Evolutionary conservation across 2,888 invertebrate species (phyloP), one percentile per base, ranked within the genome.

Genomic region (Lysandra bellargus): DNA sequence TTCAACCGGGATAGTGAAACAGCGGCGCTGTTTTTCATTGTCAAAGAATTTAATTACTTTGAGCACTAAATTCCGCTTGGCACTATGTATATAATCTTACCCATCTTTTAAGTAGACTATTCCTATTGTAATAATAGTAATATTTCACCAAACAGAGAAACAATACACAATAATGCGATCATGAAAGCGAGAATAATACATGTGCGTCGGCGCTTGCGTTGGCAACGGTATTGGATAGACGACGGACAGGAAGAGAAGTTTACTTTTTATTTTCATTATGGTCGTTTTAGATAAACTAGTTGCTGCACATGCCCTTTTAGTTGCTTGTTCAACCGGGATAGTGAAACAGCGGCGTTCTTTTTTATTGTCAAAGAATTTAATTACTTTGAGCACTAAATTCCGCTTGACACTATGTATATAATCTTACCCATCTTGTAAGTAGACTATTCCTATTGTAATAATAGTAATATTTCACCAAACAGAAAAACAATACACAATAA

Each of bases 31-130:
- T 60, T 60, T 60, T 60, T 60, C 60, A 60, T 60, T 60, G 60
- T 60, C 60, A 60, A 60, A 60, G n/a, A 60, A 60, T 60, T 60
- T 60, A 60, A 60, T 60, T 60, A 60, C 60, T 60, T 60, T 60
- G 60, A 60, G 60, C 60, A 60, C 60, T 60, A 60, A 60, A 60
- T 60, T 60, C 60, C 60, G 60, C 60, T 60, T n/a, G 17, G n/a
- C 60, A 60, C 60, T 60, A 60, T 60, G 60, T 60, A 60, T 17
- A 23, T 23, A 60, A n/a, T 60, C 60, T 60, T 17, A 60, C 60
- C 60, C n/a, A 60, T 60, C n/a, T 60, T 60, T n/a, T 60, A 60
- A 60, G 60, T 60, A 60, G n/a, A n/a, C 17, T 60, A 60, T 60
- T 60, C n/a, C 17, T 60, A 60, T 60, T 60, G 60, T 60, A 60